Percentiles rank a stretch among this genome's conserved stretches.
Conservation (phyloP, 2,113 vertebrate genomes). For the Rhinoptilus africanus region DNA sequence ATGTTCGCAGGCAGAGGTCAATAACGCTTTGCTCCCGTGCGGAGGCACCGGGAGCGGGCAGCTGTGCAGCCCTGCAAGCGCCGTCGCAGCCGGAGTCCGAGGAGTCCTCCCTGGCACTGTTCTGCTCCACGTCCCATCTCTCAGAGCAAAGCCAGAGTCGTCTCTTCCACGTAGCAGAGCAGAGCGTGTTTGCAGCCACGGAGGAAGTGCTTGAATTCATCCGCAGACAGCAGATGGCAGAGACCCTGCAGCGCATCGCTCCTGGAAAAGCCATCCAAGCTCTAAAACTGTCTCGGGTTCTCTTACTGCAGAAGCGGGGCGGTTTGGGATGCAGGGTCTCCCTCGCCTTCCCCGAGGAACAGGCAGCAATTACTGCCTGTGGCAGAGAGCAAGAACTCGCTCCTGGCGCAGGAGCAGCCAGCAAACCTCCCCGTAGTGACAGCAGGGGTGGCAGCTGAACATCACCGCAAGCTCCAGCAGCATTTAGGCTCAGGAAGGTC, state of each 20-base stretch:
- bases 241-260: background rate
- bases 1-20: background rate
- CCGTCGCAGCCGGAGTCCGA: accelerated
- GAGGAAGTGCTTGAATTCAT: background rate
- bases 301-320: accelerated
- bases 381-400: background rate
- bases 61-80: accelerated
- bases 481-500: background rate
- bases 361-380: background rate
- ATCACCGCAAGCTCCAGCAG: background rate
- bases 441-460: background rate
- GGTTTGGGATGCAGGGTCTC: background rate
- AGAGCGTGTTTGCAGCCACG: accelerated
- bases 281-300: background rate
- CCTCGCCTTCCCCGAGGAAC: background rate
- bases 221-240: background rate
- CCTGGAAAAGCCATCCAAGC: background rate
- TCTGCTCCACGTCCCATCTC: accelerated
- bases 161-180: accelerated
- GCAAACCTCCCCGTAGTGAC: background rate
- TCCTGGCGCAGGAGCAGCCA: background rate
- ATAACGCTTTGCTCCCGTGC: accelerated
- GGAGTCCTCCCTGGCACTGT: background rate
- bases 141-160: accelerated
- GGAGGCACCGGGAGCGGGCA: accelerated